Evolutionary conservation across 1,140 invertebrate species (phyloP).

Genomic region (Conus betulinus): DNA sequence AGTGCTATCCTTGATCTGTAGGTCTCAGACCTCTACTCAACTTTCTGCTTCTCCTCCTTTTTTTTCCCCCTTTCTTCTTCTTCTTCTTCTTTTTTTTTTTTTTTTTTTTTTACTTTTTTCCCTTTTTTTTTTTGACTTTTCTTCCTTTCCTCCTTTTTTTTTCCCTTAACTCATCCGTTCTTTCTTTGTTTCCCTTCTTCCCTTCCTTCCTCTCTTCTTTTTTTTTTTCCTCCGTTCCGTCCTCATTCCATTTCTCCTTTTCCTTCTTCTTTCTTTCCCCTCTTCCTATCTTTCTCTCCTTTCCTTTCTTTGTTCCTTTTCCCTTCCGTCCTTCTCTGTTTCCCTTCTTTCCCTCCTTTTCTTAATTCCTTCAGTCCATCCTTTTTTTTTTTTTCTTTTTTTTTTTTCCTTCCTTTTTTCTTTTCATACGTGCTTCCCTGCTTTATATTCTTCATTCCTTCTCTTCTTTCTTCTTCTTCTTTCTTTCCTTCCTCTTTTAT

Average conservation of each 20-base stretch:
- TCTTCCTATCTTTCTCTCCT: neutral
- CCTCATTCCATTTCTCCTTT: neutral
- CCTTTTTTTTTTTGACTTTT: no score
- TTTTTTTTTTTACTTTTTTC: no score
- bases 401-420: no score
- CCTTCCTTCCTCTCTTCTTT: neutral
- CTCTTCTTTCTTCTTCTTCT: neutral
- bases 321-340: neutral
- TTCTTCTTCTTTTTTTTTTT: neutral
- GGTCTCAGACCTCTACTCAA: no score
- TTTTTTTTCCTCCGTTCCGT: no score
- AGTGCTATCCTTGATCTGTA: no score
- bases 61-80: neutral
- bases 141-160: conserved; percentile 3
- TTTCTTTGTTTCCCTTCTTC: neutral
- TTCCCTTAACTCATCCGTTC: neutral
- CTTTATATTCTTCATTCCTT: neutral
- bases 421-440: no score
- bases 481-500: neutral
- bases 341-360: neutral
- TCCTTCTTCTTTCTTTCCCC: neutral
- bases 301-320: neutral
- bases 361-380: neutral
- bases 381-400: no score
- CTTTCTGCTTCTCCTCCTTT: neutral